Base-by-base conservation (phyloP, 2,888 invertebrate species). In the Shargacucullia verbasci region DNA sequence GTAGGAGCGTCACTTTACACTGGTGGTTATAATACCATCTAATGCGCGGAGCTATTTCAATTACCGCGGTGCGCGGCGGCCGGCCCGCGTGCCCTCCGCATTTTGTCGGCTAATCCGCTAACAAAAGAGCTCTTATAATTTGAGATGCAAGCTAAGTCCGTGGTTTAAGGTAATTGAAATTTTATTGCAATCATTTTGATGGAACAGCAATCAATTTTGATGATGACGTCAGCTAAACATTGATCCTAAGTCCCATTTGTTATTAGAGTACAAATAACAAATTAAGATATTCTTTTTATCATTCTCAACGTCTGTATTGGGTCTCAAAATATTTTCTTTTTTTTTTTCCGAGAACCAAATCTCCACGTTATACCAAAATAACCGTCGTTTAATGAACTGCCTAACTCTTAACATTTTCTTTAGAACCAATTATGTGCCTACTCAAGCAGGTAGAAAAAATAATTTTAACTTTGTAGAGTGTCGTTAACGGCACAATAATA, bases 31-130 rank as follows among this genome's bases (percentile, higher is more conserved):
- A 75, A 66, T 46, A 64, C 75, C 81, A 70, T 76, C 83, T 85
- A 86, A 85, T 81, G 83, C 85, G 80, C 81, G 61, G 60, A 84
- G 86, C 80, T 86, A 87, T 87, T 87, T 83, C 87, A 87, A 87
- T 87, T 85, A 86, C 79, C 73, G 76, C 62, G 73, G 61, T n/a
- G n/a, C n/a, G n/a, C n/a, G n/a, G 61, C 58, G 71, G 58, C 53
- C 70, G 60, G 68, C 56, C 70, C 63, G 64, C 61, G 70, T 74
- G 82, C 79, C 80, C 80, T 77, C 77, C 80, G 73, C 81, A 71
- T 77, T 76, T 78, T 59, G 82, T 67, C 80, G 77, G 86, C 84
- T 89, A 87, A 88, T 88, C 89, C 88, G 59, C 72, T 58, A 80
- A 87, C 87, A 86, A 87, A 84, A 73, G 86, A 73, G 60, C 82